Percentiles rank a stretch among this genome's conserved stretches.
These are phyloP conservation scores for Pseudochirops cupreus DNA, from an alignment of 2,797 vertebrate genomes.

Conservation along the genomic window DNA sequence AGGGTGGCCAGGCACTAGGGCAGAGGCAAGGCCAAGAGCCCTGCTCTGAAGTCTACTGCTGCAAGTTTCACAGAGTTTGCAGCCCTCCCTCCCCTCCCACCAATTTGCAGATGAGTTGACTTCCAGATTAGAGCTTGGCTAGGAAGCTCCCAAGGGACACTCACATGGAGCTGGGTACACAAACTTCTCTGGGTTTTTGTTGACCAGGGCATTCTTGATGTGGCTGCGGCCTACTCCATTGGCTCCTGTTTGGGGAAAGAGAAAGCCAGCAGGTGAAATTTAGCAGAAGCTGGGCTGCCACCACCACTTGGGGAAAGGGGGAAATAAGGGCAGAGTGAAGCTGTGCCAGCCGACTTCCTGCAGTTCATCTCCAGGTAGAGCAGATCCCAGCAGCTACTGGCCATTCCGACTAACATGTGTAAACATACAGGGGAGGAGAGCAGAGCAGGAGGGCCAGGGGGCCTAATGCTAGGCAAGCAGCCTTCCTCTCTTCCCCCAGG, in stretches of 20 bases:
- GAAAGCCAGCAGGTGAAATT: background rate
- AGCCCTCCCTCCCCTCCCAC: background rate
- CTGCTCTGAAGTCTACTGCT: background rate
- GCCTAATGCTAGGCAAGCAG: background rate
- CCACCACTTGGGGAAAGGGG: background rate
- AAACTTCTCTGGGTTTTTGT: too few relatives aligned
- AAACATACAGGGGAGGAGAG: background rate
- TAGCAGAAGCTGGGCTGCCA: background rate
- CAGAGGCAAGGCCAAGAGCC: background rate
- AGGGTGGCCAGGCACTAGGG: background rate
- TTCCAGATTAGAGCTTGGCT: background rate
- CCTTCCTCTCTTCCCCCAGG: background rate
- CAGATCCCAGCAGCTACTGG: background rate
- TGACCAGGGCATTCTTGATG: too few relatives aligned
- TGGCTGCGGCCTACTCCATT: too few relatives aligned
- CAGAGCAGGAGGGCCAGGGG: background rate
- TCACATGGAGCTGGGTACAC: slow-evolving; percentile 87
- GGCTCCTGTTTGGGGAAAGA: slow-evolving; percentile 77
- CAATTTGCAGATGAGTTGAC: background rate
- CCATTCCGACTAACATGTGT: too few relatives aligned
- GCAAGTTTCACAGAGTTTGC: background rate
- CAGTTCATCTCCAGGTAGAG: too few relatives aligned
- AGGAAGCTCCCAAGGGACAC: slow-evolving; percentile 76
- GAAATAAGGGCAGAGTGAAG: background rate
- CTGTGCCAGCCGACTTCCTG: background rate